A percentile compares a stretch with the other conserved stretches of the same genome.
Conservation (phyloP, 2,888 invertebrate species). For the Sphecodes monilicornis region DNA sequence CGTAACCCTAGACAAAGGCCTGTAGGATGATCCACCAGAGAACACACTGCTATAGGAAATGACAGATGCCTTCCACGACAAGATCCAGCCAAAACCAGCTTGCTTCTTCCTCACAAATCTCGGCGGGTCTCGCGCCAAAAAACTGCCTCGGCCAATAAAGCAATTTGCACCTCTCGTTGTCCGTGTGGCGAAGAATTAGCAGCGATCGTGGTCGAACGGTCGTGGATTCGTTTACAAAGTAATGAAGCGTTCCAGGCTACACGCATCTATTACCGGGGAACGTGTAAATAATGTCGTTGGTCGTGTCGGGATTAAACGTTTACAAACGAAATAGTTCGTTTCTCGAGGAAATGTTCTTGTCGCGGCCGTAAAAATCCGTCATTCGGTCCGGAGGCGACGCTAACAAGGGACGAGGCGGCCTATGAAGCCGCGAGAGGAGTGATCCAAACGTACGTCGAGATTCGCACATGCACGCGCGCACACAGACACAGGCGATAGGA, state of each 20-base stretch:
- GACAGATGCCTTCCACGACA: background rate
- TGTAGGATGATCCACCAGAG: background rate
- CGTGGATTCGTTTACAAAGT: background rate
- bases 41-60: background rate
- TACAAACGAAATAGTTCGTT: constrained; percentile 7
- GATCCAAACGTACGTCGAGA: background rate
- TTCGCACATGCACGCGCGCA: background rate
- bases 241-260: background rate
- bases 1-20: too few species aligned
- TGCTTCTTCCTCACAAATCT: background rate
- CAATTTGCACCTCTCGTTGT: background rate
- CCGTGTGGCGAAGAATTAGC: background rate
- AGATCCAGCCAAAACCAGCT: background rate
- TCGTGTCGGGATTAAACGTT: constrained; percentile 11
- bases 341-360: background rate
- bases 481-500: background rate
- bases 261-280: background rate
- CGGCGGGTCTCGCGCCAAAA: background rate
- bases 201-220: background rate
- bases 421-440: constrained; percentile 11
- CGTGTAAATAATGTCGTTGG: constrained; percentile 1
- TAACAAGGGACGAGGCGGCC: constrained; percentile 28
- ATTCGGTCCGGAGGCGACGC: constrained; percentile 14
- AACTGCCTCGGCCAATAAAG: background rate
- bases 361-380: constrained; percentile 26